Conservation (phyloP, 30 jellyfish, hydroid and myxozoan genomes). For the Clytia hemisphaerica region DNA sequence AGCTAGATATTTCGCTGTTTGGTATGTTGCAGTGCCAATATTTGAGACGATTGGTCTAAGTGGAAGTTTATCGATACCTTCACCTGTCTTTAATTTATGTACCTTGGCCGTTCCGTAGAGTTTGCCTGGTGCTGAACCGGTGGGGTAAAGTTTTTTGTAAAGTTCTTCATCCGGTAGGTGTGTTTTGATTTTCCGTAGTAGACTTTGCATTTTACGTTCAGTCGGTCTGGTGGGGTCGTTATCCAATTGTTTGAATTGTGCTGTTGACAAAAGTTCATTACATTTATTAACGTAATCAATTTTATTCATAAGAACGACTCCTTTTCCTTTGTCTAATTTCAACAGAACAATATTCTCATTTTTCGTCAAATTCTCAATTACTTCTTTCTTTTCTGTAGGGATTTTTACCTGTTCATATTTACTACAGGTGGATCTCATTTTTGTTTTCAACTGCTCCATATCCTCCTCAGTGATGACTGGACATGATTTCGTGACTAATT, state of each 20-base stretch:
- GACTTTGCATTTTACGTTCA: slow-evolving; percentile 7
- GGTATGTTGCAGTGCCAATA: slow-evolving; percentile 9
- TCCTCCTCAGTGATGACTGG: too few relatives aligned
- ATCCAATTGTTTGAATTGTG: not conserved
- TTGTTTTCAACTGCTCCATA: too few relatives aligned
- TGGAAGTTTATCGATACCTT: not conserved
- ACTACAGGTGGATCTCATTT: too few relatives aligned
- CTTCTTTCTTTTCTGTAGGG: too few relatives aligned
- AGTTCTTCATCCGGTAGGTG: not conserved
- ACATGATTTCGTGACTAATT: too few relatives aligned
- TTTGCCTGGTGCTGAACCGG: slow-evolving; percentile 25
- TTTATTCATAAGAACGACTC: slow-evolving; percentile 4
- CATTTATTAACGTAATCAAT: not conserved
- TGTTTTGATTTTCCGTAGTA: slow-evolving; percentile 4
- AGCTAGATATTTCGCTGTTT: slow-evolving; percentile 9
- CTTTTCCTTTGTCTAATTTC: not conserved
- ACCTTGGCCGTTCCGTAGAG: slow-evolving; percentile 15
- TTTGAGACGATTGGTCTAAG: not conserved
- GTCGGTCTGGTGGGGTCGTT: slow-evolving; percentile 11
- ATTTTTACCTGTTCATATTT: too few relatives aligned
- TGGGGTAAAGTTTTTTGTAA: not conserved
- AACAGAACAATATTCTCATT: too few relatives aligned
- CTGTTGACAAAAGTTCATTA: not conserved
- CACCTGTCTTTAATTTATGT: slow-evolving; percentile 2
- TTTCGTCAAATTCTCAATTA: too few relatives aligned